Conservation (phyloP, 1,140 invertebrate genomes). For the Thalassaphorura encarpata region DNA sequence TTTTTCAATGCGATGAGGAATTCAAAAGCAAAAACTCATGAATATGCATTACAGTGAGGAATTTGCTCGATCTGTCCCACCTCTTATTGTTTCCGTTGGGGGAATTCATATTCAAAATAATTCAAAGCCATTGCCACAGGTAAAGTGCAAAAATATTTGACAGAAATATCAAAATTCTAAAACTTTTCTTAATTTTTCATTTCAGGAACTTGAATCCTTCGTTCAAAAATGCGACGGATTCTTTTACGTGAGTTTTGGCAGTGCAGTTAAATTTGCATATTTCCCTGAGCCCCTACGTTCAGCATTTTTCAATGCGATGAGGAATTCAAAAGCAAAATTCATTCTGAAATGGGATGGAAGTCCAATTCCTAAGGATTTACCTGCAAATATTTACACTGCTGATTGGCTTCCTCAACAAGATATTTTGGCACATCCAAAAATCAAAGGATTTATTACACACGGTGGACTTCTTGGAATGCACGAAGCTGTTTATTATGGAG, state of each 20-base stretch:
- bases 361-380: not conserved
- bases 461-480: too few species aligned
- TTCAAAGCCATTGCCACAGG: not conserved
- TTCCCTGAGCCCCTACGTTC: not conserved
- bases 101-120: not conserved
- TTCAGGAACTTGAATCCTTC: not conserved
- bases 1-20: not conserved
- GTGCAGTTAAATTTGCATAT: not conserved
- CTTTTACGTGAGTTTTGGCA: constrained; percentile 4
- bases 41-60: constrained; percentile 10
- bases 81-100: not conserved
- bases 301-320: not conserved
- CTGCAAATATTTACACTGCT: not conserved
- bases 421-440: not conserved
- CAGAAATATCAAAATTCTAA: too few species aligned
- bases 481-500: constrained; percentile 54
- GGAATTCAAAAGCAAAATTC: not conserved
- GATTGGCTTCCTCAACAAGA: not conserved
- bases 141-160: not conserved
- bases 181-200: too few species aligned
- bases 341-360: constrained; percentile 3
- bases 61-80: constrained; percentile 2
- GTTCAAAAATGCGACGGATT: not conserved
- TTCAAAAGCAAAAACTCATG: not conserved
- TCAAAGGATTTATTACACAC: too few species aligned